Percentiles rank a stretch among this genome's conserved stretches.
Evolutionary conservation across 2,797 vertebrate species (phyloP).

Genomic region (Avahi laniger): DNA sequence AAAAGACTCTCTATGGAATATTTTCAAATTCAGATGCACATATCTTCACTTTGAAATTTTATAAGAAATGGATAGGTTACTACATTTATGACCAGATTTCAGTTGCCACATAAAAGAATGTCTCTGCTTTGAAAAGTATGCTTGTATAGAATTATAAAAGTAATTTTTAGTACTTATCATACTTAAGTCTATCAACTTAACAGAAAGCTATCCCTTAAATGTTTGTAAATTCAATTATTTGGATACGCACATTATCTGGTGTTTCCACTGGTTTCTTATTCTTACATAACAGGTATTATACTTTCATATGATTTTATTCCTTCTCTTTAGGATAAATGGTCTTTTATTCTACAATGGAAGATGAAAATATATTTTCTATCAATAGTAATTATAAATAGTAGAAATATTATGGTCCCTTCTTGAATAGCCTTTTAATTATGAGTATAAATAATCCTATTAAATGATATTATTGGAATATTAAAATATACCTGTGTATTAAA

Average conservation of each 20-base stretch:
- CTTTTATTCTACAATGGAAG: background rate
- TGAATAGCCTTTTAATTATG: background rate
- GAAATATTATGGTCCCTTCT: background rate
- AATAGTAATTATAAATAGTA: background rate
- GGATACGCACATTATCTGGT: background rate
- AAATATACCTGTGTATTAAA: background rate
- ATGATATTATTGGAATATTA: background rate
- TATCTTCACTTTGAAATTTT: constrained; percentile 10
- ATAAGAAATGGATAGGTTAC: background rate
- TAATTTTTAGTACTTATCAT: background rate
- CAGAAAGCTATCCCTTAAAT: background rate
- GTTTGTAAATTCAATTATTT: constrained; percentile 9
- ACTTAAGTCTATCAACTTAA: background rate
- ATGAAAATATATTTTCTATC: background rate
- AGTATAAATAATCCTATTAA: background rate
- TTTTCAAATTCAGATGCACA: constrained; percentile 3
- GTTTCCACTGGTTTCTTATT: background rate
- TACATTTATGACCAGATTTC: constrained; percentile 7
- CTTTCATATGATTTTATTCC: background rate
- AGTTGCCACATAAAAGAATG: background rate
- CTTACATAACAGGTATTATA: background rate
- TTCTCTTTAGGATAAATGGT: background rate
- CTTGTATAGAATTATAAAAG: background rate
- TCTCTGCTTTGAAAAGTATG: background rate
- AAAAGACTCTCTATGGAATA: background rate